These are phyloP conservation scores for Amia ocellicauda DNA, from an alignment of 2,113 vertebrate species.

Conservation along the genomic window DNA sequence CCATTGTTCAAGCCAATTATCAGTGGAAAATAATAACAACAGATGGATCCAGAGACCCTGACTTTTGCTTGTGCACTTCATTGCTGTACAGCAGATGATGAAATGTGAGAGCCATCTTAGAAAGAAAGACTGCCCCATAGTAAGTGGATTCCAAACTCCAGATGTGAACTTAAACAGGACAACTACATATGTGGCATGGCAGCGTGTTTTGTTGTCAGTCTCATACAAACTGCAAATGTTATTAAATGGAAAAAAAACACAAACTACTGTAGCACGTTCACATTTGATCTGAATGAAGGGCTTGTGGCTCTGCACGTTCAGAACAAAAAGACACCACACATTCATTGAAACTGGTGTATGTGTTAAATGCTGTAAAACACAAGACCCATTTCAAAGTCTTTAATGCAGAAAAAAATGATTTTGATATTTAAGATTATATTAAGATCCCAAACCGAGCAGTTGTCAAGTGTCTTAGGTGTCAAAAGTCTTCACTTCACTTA, in stretches of 20 bases:
- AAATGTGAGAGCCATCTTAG: constrained; percentile 87
- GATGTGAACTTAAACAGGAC: constrained; percentile 79
- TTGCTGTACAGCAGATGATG: constrained; percentile 92
- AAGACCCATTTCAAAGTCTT: too few species aligned
- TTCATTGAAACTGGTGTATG: too few species aligned
- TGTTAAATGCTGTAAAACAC: too few species aligned
- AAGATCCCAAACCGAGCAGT: too few species aligned
- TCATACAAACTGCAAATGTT: constrained; percentile 20
- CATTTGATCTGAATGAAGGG: constrained; percentile 9
- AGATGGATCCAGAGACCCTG: constrained; percentile 96
- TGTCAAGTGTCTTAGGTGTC: too few species aligned
- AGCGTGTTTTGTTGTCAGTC: constrained; percentile 28
- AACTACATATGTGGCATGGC: constrained; percentile 40
- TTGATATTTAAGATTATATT: too few species aligned
- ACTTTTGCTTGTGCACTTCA: constrained; percentile 84
- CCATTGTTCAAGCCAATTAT: constrained; percentile 99
- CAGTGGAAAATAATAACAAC: constrained; percentile 99
- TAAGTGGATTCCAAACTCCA: constrained; percentile 79
- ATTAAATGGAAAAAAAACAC: constrained; percentile 32
- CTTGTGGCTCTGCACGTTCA: too few species aligned
- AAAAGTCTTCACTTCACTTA: too few species aligned
- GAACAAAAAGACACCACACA: too few species aligned
- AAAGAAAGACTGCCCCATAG: constrained; percentile 77
- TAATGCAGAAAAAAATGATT: too few species aligned
- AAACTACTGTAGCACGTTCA: constrained; percentile 28